Evolutionary conservation across 1,140 invertebrate genomes (phyloP).

Genomic region (Eupristina koningsbergeri): DNA sequence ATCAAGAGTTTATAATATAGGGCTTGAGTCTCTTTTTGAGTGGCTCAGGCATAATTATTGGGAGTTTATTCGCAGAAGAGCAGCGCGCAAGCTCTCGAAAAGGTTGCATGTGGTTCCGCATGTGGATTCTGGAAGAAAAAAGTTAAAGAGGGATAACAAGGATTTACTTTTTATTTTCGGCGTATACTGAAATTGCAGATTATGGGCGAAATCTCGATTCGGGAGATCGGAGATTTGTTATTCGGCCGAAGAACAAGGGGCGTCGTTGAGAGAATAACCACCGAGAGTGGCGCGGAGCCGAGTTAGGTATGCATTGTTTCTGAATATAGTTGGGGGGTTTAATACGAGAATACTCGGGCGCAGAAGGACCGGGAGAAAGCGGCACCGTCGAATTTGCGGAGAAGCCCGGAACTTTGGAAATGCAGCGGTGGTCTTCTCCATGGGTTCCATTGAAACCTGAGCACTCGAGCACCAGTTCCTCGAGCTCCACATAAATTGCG

Average conservation of each 20-base stretch:
- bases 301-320: conserved; percentile 65
- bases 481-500: not conserved
- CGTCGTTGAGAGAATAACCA: not conserved
- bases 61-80: no score
- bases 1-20: not conserved
- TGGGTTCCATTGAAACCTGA: not conserved
- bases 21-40: not conserved
- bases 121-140: not conserved
- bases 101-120: not conserved
- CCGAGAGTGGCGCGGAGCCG: not conserved
- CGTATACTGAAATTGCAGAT: not conserved
- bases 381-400: not conserved
- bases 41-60: not conserved
- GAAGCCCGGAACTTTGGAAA: conserved; percentile 6
- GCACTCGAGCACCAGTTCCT: not conserved
- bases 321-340: conserved; percentile 64
- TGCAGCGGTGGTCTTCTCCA: not conserved
- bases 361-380: conserved; percentile 14
- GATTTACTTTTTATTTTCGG: no score
- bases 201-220: not conserved
- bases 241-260: not conserved
- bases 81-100: not conserved
- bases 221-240: not conserved
- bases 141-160: no score
- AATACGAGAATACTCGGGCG: conserved; percentile 62